Base-by-base conservation (phyloP, 2,888 invertebrate species). In the Eristalis arbustorum region DNA sequence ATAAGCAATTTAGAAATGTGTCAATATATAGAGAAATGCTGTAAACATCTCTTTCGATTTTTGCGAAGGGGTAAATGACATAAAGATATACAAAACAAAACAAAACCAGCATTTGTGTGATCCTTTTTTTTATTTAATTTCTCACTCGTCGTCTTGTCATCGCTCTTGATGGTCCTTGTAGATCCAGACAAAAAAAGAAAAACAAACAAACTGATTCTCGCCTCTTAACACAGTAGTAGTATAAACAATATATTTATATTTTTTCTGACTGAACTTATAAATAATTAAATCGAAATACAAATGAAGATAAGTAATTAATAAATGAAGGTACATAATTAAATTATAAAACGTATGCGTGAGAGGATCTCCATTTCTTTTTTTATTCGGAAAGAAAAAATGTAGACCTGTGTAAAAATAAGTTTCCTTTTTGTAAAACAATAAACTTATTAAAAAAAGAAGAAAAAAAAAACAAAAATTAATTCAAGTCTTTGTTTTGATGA, bases 11-110 rank as follows among this genome's bases (percentile, higher is more conserved):
- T 57, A 74, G 72, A 84, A 68, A 69, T 71, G 25, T 87, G 78
- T 87, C 83, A 87, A 75, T 87, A 81, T 34, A 75, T 49, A 71
- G 57, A 62, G 67, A 87, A 87, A 87, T 87, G 83, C n/a, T n/a
- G n/a, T n/a, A 83, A 87, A 74, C 13, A 49, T 49, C 62, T 22
- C 72, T 83, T 92, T 92, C 91, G 91, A 91, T 91, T 92, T 89
- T 92, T 92, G 91, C 90, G 91, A 92, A 91, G 92, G 89, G 89
- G 78, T n/a, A 63, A 10, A 72, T 75, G 67, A 71, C 59, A 79
- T 59, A 59, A 59, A 59, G 25, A 75, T 69, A 68, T 66, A 75
- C 49, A 49, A 34, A 61, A 76, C 56, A 59, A 14, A 66, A 31
- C 31, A 31, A 31, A 31, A 31, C 4, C 14, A 42, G n/a, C 42